phyloP scores from a whole-genome alignment of 2,797 vertebrate species.

The Lutjanus campechanus region DNA sequence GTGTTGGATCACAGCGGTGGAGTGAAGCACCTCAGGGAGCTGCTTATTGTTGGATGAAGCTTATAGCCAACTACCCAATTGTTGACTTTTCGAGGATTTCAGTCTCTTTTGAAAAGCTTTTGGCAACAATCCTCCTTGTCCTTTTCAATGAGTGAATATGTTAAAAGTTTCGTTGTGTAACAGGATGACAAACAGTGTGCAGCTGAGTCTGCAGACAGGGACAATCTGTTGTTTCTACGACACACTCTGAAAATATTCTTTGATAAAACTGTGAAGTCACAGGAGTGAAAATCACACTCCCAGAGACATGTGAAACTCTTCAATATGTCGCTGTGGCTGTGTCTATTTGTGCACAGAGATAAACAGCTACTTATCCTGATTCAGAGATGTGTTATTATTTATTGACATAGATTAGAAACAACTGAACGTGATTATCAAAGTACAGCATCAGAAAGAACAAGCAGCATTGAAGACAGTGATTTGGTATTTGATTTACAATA shows the following conservation, averaged over 20 bases:
- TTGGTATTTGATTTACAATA: neutral
- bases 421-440: neutral
- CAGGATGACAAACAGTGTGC: slow-evolving; percentile 12
- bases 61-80: neutral
- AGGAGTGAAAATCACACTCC: slow-evolving; percentile 31
- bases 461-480: neutral
- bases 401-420: neutral
- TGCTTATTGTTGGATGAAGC: slow-evolving; percentile 24
- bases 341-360: neutral
- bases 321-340: slow-evolving; percentile 37
- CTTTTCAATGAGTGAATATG: slow-evolving; percentile 14
- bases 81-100: slow-evolving; percentile 24
- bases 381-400: neutral
- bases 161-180: slow-evolving; percentile 10
- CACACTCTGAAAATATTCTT: slow-evolving; percentile 14
- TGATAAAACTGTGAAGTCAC: slow-evolving; percentile 25
- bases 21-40: slow-evolving; percentile 4
- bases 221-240: slow-evolving; percentile 35
- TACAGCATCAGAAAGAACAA: neutral
- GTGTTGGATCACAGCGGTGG: neutral
- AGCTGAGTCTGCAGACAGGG: slow-evolving; percentile 17
- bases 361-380: neutral
- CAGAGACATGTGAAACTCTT: slow-evolving; percentile 13
- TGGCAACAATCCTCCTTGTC: neutral
- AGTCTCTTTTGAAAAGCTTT: slow-evolving; percentile 35